These are phyloP conservation scores for Diadema setosum DNA, from an alignment of 35 echinoderm and acorn worm species.

Conservation along the genomic window DNA sequence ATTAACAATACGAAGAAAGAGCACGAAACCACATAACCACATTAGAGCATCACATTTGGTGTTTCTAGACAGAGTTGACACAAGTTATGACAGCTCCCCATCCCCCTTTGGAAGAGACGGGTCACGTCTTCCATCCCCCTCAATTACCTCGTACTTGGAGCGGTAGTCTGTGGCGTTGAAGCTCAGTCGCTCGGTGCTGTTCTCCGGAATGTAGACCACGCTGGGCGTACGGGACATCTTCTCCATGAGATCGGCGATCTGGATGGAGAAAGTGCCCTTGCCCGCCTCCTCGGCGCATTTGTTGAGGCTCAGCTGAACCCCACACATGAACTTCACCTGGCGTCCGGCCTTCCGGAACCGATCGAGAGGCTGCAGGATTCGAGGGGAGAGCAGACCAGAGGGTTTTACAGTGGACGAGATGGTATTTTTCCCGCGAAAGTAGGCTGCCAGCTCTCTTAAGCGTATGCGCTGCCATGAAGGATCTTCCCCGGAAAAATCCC, in stretches of 20 bases:
- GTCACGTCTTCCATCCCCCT: neutral
- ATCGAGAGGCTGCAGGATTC: constrained; percentile 58
- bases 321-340: constrained; percentile 83
- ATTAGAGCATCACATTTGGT: too few relatives aligned
- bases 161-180: constrained; percentile 80
- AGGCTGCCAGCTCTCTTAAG: neutral
- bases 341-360: constrained; percentile 61
- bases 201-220: constrained; percentile 51
- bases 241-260: constrained; percentile 66
- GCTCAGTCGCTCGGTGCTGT: constrained; percentile 61
- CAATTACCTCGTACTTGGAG: constrained; percentile 78
- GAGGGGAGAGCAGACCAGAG: neutral
- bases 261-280: constrained; percentile 58
- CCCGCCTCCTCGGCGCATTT: constrained; percentile 73
- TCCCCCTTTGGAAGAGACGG: neutral
- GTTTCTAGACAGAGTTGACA: too few relatives aligned
- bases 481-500: too few relatives aligned
- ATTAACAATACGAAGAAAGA: too few relatives aligned
- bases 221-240: constrained; percentile 33
- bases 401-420: neutral
- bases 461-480: neutral
- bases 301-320: constrained; percentile 75
- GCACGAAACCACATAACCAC: too few relatives aligned
- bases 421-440: neutral
- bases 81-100: too few relatives aligned